phyloP scores from a whole-genome alignment of 2,888 invertebrate genomes.

The Sarcophaga variegata region DNA sequence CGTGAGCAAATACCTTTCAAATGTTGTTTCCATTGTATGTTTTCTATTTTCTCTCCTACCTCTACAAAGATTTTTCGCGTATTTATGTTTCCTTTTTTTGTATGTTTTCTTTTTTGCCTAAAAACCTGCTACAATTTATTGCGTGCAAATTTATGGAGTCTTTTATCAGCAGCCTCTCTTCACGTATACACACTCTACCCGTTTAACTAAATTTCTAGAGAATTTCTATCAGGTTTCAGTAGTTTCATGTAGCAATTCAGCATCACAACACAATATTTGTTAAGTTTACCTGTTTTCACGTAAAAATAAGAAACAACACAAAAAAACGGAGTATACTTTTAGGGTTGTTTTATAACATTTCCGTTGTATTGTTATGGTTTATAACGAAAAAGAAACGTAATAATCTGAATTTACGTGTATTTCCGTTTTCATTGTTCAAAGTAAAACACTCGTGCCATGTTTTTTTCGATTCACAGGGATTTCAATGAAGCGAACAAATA shows the following conservation, averaged over 20 bases:
- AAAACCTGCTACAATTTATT: constrained; percentile 68
- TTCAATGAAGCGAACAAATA: constrained; percentile 52
- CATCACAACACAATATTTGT: constrained; percentile 46
- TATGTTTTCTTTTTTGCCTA: constrained; percentile 50
- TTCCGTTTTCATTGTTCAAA: constrained; percentile 65
- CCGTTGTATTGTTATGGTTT: constrained; percentile 59
- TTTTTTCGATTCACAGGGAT: constrained; percentile 22
- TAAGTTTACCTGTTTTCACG: constrained; percentile 53
- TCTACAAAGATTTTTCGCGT: constrained; percentile 53
- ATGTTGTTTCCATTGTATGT: not conserved
- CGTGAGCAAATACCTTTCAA: constrained; percentile 69
- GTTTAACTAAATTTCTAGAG: constrained; percentile 48
- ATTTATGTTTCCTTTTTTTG: constrained; percentile 44
- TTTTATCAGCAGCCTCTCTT: not conserved
- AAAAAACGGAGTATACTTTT: not conserved
- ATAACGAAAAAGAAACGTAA: constrained; percentile 24
- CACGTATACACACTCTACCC: not conserved
- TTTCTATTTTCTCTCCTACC: constrained; percentile 11
- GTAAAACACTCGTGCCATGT: not conserved
- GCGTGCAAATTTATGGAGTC: constrained; percentile 65
- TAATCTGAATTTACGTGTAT: constrained; percentile 61
- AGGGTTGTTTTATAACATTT: constrained; percentile 40
- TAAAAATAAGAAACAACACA: not conserved
- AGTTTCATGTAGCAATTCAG: constrained; percentile 53
- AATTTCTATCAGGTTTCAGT: not conserved